Percentiles rank a stretch among this genome's conserved stretches.
phyloP scores from a whole-genome alignment of 2,113 vertebrate species.

The Gadus macrocephalus region DNA sequence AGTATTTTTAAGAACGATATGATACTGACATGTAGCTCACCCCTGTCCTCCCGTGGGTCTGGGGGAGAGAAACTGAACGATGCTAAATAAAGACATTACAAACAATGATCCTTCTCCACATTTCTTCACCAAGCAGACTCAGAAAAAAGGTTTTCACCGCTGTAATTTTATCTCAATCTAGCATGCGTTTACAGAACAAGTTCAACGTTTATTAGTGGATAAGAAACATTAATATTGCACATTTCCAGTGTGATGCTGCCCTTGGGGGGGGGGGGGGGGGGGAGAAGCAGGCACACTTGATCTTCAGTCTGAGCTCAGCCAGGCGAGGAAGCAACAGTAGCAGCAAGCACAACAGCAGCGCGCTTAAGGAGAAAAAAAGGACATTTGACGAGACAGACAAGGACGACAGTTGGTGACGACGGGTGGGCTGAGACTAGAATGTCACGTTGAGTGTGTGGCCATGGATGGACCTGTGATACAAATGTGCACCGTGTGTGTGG shows the following conservation, averaged over 20 bases:
- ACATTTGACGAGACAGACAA: too few relatives aligned
- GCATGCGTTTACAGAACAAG: constrained; percentile 30
- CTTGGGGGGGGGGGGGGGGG: neutral
- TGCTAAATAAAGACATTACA: constrained; percentile 59
- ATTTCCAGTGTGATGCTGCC: constrained; percentile 26
- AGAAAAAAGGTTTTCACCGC: neutral
- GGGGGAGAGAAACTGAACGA: constrained; percentile 16
- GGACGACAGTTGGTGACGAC: too few relatives aligned
- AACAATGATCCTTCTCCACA: constrained; percentile 16
- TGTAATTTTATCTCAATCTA: constrained; percentile 45
- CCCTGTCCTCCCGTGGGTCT: neutral
- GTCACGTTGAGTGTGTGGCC: too few relatives aligned
- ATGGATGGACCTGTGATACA: too few relatives aligned
- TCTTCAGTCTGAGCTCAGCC: constrained; percentile 35
- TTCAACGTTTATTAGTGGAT: constrained; percentile 8
- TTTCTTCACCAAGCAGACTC: neutral
- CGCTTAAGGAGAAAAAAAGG: neutral
- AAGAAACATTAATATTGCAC: constrained; percentile 18
- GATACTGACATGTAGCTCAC: constrained; percentile 34
- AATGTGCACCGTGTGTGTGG: constrained; percentile 5
- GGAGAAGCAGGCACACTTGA: constrained; percentile 15
- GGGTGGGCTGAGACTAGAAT: too few relatives aligned
- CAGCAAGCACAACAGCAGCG: constrained; percentile 3
- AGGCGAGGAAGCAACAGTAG: constrained; percentile 1
- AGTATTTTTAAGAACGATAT: constrained; percentile 57